Percentiles rank a stretch among this genome's conserved stretches.
phyloP scores from a whole-genome alignment of 1,140 invertebrate species.

The Drosophila bifasciata region DNA sequence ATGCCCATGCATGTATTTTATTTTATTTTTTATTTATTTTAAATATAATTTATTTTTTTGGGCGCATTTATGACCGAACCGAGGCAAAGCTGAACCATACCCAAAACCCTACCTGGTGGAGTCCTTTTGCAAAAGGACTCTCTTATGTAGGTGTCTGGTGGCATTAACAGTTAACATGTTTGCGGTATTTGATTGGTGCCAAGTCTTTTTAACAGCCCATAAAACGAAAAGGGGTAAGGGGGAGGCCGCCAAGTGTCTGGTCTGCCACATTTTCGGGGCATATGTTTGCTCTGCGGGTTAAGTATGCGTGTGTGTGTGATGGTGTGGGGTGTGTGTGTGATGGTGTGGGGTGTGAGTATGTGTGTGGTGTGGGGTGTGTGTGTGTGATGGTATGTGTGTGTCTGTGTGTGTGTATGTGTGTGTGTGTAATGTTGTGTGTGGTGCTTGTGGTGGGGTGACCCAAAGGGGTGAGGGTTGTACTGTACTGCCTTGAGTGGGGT shows the following conservation, averaged over 20 bases:
- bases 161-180: constrained; percentile 81
- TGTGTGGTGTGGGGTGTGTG: not conserved
- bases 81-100: too few relatives aligned
- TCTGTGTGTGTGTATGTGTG: too few relatives aligned
- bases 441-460: too few relatives aligned
- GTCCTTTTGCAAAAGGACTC: constrained; percentile 44
- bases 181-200: constrained; percentile 76
- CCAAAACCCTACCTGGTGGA: not conserved
- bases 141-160: constrained; percentile 78
- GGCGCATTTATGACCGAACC: constrained; percentile 58
- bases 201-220: constrained; percentile 71
- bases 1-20: not conserved
- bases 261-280: constrained; percentile 12
- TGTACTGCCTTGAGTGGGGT: constrained; percentile 27
- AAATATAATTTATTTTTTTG: constrained; percentile 79
- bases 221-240: constrained; percentile 64
- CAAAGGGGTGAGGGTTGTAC: too few relatives aligned
- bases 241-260: constrained; percentile 14
- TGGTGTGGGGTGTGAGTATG: too few relatives aligned
- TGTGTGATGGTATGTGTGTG: too few relatives aligned
- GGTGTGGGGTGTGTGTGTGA: too few relatives aligned
- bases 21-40: constrained; percentile 45
- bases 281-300: constrained; percentile 19
- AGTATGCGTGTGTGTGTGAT: too few relatives aligned
- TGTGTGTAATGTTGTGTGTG: too few relatives aligned